Evolutionary conservation across 2,797 vertebrate species (phyloP).

Genomic region (Tachyglossus aculeatus): DNA sequence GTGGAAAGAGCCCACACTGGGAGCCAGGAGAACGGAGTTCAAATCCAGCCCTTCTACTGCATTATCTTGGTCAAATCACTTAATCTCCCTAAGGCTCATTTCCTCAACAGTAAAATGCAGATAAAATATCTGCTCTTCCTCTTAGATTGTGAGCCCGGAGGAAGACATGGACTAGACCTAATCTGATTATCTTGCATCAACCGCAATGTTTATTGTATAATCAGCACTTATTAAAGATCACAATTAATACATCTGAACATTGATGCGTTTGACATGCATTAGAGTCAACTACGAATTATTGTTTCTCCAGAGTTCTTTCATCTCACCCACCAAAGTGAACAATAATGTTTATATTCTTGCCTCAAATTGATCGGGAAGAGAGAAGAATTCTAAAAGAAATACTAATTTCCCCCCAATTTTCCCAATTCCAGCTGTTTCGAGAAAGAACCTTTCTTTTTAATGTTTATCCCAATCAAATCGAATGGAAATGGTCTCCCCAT

Average conservation of each 20-base stretch:
- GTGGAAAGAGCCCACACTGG: no score
- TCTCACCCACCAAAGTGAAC: constrained; percentile 48
- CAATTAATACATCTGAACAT: constrained; percentile 32
- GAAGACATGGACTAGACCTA: no score
- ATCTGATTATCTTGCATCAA: no score
- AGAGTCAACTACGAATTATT: constrained; percentile 19
- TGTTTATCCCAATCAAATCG: constrained; percentile 20
- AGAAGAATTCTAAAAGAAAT: constrained; percentile 57
- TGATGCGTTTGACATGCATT: no score
- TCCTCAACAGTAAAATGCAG: no score
- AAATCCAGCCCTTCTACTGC: neutral
- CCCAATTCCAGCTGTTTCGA: constrained; percentile 25
- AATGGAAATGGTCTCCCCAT: no score
- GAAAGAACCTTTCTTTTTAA: constrained; percentile 44
- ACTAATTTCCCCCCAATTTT: constrained; percentile 36
- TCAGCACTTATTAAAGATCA: constrained; percentile 12
- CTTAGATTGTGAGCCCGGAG: no score
- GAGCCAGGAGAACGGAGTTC: neutral
- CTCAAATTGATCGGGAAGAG: constrained; percentile 58
- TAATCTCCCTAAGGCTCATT: neutral
- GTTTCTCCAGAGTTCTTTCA: constrained; percentile 37
- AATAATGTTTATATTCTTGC: constrained; percentile 54
- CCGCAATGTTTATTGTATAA: no score
- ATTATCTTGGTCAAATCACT: neutral
- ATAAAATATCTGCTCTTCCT: no score